Base-by-base conservation (phyloP, 1,140 invertebrate genomes). In the Colletes gigas region DNA sequence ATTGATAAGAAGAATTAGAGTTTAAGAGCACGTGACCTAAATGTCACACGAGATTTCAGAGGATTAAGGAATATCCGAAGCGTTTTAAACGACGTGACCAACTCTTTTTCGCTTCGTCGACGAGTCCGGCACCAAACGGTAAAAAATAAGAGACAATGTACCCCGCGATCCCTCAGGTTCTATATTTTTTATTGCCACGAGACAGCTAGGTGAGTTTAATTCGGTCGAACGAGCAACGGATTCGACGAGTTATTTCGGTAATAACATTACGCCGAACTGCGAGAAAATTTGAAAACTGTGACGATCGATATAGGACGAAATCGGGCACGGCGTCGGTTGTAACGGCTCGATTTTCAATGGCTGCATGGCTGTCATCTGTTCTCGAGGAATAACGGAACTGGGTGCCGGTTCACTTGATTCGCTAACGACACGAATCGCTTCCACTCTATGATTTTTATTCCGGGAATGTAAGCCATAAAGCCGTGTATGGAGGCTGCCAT, bases 281-380 rank as follows among this genome's bases (percentile, higher is more conserved):
- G 50, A 41, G 19, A 30, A 47, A 66, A 75, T 65, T 55, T 19
- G 73, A 66, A 57, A 67, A 76, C 39, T 44, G 39, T 67, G 39
- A 47, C 59, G 66, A 70, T 77, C 66, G 67, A 70, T 70, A 30
- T 7, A 3, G 55, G 39, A 39, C 70, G 70, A 69, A 70, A 57
- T 77, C 54, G 54, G 14, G 44, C 6, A 41, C 65, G 39, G 59
- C 21, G 67, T 6, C 21, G 17, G 3, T 10, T 44, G 47, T 60
- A 69, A 60, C 75, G 75, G 70, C 62, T 78, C 67, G 55, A 78
- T 78, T 78, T 78, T 78, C 75, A 71, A 71, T 78, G 71, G 75
- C 21, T 41, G 55, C 66, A 68, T 62, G 14, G 75, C 55, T 78
- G 75, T 78, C 75, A 78, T 78, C 75, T 78, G 75, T 71, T 52